These are phyloP conservation scores for Danio rerio DNA, from an alignment of 2,113 vertebrate species.

Conservation along the genomic window GRCz12tu NC_133189.1:39628001-39628500, in stretches of 20 bases:
- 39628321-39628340: background rate
- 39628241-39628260: conserved; percentile 13
- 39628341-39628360: background rate
- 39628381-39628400: conserved; percentile 43
- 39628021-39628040: conserved; percentile 41
- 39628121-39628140: conserved; percentile 29
- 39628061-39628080: conserved; percentile 33
- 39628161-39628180: conserved; percentile 10
- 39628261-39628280: conserved; percentile 1
- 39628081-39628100: conserved; percentile 26
- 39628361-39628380: conserved; percentile 56
- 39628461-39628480: conserved; percentile 20
- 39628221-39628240: background rate
- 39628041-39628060: conserved; percentile 26
- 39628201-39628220: background rate
- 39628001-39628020: conserved; percentile 44
- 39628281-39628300: conserved; percentile 1
- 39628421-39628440: conserved; percentile 44
- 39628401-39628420: conserved; percentile 59
- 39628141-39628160: background rate
- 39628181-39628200: background rate
- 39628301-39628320: background rate
- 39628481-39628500: conserved; percentile 8
- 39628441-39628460: conserved; percentile 28
- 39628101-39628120: conserved; percentile 7